A percentile compares a stretch with the other conserved stretches of the same genome.
phyloP scores from a whole-genome alignment of 2,888 invertebrate species.

The Ashinkailepas kermadecensis region DNA sequence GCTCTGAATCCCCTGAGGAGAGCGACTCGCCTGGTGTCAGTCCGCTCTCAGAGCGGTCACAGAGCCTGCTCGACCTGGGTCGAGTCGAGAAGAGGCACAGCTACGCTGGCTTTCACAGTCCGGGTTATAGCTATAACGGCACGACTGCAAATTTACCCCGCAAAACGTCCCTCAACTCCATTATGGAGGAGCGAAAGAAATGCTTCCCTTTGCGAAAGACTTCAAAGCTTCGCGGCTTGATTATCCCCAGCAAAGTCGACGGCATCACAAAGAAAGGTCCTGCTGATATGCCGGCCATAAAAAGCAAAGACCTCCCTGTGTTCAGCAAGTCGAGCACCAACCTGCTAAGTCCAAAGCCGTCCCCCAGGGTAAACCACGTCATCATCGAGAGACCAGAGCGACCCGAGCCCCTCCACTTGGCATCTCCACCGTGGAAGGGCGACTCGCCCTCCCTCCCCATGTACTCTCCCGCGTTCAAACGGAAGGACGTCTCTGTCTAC shows the following conservation, averaged over 20 bases:
- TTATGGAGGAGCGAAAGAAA: constrained; percentile 72
- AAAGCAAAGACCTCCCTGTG: constrained; percentile 45
- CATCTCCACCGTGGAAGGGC: constrained; percentile 35
- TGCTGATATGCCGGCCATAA: constrained; percentile 73
- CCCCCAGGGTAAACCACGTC: neutral
- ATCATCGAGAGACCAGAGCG: neutral
- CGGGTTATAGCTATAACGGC: neutral
- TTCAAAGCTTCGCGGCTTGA: constrained; percentile 69
- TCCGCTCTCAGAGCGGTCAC: neutral
- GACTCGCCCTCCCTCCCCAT: constrained; percentile 48
- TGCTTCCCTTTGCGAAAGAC: constrained; percentile 53
- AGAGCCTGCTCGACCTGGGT: constrained; percentile 4
- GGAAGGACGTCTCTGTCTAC: constrained; percentile 63
- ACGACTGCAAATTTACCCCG: constrained; percentile 39
- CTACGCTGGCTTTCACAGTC: neutral
- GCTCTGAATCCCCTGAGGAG: neutral
- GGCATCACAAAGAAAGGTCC: constrained; percentile 49
- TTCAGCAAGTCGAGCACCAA: neutral
- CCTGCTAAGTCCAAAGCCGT: neutral
- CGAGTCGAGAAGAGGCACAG: neutral
- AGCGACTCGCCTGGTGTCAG: neutral
- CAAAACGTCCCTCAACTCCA: constrained; percentile 60
- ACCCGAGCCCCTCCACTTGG: constrained; percentile 24
- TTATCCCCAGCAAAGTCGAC: constrained; percentile 67
- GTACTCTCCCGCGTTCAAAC: constrained; percentile 73